These are phyloP conservation scores for Pycnonotus jocosus DNA, from an alignment of 2,113 vertebrate species.

Conservation along the genomic window DNA sequence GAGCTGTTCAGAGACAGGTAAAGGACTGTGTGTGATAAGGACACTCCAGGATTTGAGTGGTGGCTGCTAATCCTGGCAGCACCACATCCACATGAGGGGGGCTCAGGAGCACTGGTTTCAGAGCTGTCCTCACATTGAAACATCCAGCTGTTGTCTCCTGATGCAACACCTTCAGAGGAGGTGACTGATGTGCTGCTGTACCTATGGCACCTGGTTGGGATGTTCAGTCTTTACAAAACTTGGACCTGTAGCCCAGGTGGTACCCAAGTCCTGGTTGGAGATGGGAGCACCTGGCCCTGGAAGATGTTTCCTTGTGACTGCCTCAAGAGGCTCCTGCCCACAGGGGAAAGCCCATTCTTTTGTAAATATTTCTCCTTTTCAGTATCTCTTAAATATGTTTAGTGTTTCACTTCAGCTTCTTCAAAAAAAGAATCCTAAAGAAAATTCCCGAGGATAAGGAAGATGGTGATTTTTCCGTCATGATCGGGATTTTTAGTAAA, in stretches of 20 bases:
- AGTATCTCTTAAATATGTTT: not conserved
- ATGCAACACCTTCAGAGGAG: not conserved
- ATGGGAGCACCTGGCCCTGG: not conserved
- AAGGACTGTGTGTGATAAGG: not conserved
- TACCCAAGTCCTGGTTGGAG: not conserved
- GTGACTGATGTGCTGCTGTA: not conserved
- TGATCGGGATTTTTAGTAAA: not conserved
- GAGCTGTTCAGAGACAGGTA: not conserved
- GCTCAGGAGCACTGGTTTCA: not conserved
- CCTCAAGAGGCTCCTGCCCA: not conserved
- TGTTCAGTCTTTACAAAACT: not conserved
- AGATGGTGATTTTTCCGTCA: not conserved
- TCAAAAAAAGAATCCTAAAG: not conserved
- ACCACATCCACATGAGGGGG: too few species aligned
- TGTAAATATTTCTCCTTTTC: not conserved
- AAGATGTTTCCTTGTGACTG: not conserved
- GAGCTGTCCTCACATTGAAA: not conserved
- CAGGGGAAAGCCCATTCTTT: not conserved
- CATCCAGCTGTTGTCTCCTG: not conserved
- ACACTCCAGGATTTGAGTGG: not conserved
- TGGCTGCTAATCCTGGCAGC: not conserved
- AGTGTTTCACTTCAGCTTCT: not conserved
- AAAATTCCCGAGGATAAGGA: not conserved
- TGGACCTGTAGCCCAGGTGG: not conserved
- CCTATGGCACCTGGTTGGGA: not conserved